phyloP scores from a whole-genome alignment of 1,140 invertebrate genomes.

The Drosophila pseudoobscura region DNA sequence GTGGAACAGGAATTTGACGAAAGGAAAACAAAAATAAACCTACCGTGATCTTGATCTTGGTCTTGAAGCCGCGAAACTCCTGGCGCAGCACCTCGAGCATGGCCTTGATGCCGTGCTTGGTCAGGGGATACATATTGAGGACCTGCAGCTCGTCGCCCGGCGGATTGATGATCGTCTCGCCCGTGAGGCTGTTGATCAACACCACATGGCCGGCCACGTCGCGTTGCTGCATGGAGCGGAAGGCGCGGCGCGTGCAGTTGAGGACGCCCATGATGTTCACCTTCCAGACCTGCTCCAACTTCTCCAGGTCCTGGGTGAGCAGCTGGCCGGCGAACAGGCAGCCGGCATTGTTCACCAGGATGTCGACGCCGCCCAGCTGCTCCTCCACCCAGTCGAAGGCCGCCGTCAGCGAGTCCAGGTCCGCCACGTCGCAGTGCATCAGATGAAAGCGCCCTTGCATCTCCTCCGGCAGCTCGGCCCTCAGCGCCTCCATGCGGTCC shows the following conservation, averaged over 20 bases:
- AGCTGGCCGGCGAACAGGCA: conserved; percentile 68
- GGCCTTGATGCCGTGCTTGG: conserved; percentile 86
- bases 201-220: conserved; percentile 88
- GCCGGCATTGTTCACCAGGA: conserved; percentile 91
- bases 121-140: conserved; percentile 84
- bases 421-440: conserved; percentile 86
- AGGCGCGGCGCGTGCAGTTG: conserved; percentile 87
- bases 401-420: conserved; percentile 86
- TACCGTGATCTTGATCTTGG: conserved; percentile 86
- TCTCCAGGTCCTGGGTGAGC: conserved; percentile 39
- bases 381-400: conserved; percentile 87
- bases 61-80: conserved; percentile 84
- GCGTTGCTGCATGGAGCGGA: conserved; percentile 88
- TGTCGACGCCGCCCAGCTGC: conserved; percentile 87
- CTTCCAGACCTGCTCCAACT: conserved; percentile 84
- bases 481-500: conserved; percentile 85
- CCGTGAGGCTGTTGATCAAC: conserved; percentile 71
- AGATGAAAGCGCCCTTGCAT: conserved; percentile 82
- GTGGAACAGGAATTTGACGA: conserved; percentile 1
- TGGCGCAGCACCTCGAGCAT: conserved; percentile 85
- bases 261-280: conserved; percentile 88
- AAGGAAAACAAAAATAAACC: conserved; percentile 24
- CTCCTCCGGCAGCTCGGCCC: conserved; percentile 45
- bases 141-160: conserved; percentile 35
- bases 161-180: conserved; percentile 55